Percentiles rank a stretch among this genome's conserved stretches.
Evolutionary conservation across 2,888 invertebrate genomes (phyloP).

Genomic region (Gerris lacustris): DNA sequence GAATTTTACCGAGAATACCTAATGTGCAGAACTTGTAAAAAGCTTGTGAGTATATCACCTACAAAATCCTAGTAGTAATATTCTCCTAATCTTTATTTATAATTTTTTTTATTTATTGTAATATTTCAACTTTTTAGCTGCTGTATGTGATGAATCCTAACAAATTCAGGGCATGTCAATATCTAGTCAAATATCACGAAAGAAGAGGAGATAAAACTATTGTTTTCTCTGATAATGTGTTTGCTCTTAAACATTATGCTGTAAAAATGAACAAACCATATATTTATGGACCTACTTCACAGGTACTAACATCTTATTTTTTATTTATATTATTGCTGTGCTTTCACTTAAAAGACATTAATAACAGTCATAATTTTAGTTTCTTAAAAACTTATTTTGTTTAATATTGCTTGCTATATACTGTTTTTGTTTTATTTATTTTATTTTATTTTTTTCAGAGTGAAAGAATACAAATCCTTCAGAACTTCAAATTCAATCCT

Average conservation of each 20-base stretch:
- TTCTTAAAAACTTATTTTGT: neutral
- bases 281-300: constrained; percentile 94
- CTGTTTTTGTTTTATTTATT: no score
- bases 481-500: constrained; percentile 97
- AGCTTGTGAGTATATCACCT: constrained; percentile 46
- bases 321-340: neutral
- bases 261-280: constrained; percentile 95
- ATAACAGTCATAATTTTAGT: neutral
- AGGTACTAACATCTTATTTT: constrained; percentile 33
- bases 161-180: constrained; percentile 94
- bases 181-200: constrained; percentile 84
- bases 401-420: no score
- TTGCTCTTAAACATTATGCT: constrained; percentile 93
- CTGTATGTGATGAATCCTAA: constrained; percentile 98
- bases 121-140: constrained; percentile 40
- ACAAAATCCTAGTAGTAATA: no score
- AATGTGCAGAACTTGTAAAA: constrained; percentile 75
- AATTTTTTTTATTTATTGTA: constrained; percentile 14
- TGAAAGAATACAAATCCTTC: constrained; percentile 93
- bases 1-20: constrained; percentile 98
- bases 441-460: constrained; percentile 43
- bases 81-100: neutral
- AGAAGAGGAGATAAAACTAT: constrained; percentile 95
- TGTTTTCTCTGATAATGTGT: constrained; percentile 98
- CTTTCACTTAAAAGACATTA: neutral